Evolutionary conservation across 2,113 vertebrate species (phyloP).

Genomic region (Chlamydotis undulata): DNA sequence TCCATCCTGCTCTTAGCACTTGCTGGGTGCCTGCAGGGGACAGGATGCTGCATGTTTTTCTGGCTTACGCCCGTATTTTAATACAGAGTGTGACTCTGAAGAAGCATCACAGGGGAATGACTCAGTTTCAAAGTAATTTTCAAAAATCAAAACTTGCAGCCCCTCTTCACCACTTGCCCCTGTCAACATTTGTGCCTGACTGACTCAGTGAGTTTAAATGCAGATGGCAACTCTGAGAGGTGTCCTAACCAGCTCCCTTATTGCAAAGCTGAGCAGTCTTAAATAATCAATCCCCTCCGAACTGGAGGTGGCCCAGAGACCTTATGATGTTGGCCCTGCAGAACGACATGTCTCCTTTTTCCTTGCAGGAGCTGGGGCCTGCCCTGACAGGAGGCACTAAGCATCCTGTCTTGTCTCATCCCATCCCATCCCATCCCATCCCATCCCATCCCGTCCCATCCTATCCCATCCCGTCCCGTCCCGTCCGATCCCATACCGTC

Average conservation of each 20-base stretch:
- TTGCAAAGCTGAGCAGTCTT: neutral
- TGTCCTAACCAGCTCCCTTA: neutral
- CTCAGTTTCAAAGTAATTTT: neutral
- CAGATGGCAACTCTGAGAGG: neutral
- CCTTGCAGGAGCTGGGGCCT: neutral
- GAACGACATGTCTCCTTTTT: neutral
- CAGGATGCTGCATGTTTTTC: neutral
- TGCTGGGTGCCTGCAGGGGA: neutral
- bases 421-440: no score
- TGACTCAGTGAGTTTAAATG: neutral
- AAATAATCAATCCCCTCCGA: neutral
- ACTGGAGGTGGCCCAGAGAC: neutral
- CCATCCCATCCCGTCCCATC: no score
- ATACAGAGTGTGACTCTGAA: neutral
- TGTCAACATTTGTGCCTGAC: neutral
- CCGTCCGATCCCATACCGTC: no score
- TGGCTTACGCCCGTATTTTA: neutral
- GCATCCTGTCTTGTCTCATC: no score
- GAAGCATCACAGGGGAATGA: neutral
- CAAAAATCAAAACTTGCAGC: neutral
- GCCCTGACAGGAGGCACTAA: neutral
- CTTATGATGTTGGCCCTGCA: rapidly evolving
- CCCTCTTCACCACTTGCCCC: neutral
- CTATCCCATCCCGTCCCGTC: no score
- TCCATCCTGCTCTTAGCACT: neutral